Conservation (phyloP, 2,113 vertebrate species). For the Prietella phreatophila region DNA sequence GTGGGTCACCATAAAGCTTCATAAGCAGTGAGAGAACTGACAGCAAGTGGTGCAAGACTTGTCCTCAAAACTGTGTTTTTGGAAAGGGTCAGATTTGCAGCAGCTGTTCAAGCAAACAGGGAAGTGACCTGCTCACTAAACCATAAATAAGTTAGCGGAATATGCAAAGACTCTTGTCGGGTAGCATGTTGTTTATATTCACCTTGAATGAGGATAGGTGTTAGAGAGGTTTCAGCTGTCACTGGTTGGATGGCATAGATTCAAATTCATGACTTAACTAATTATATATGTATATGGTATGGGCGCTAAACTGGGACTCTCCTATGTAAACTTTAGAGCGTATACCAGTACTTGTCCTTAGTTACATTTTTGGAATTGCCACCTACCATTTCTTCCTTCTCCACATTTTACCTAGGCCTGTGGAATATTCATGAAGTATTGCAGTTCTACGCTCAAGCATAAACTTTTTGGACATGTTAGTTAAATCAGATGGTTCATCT, state of each 20-base stretch:
- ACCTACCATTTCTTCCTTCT: background rate
- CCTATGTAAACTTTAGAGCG: background rate
- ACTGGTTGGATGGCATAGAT: constrained; percentile 13
- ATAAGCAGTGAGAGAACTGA: constrained; percentile 70
- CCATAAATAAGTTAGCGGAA: constrained; percentile 73
- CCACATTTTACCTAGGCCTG: background rate
- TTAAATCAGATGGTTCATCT: background rate
- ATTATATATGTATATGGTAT: background rate
- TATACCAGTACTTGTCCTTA: background rate
- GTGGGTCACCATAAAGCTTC: constrained; percentile 70
- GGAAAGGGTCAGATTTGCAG: constrained; percentile 62
- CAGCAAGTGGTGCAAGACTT: constrained; percentile 69
- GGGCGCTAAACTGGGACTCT: background rate
- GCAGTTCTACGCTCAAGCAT: background rate
- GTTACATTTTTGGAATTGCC: background rate
- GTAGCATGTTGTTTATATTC: constrained; percentile 57
- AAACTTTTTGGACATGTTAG: background rate
- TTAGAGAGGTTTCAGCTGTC: constrained; percentile 52
- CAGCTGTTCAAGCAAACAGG: constrained; percentile 76
- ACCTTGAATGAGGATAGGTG: constrained; percentile 65
- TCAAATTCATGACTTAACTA: background rate
- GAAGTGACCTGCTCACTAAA: constrained; percentile 77
- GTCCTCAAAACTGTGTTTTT: constrained; percentile 68
- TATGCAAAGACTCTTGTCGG: constrained; percentile 68
- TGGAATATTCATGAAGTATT: background rate